Percentiles rank a stretch among this genome's conserved stretches.
These are phyloP conservation scores for Brachypterus glaber DNA, from an alignment of 2,888 invertebrate species.

Conservation along the genomic window DNA sequence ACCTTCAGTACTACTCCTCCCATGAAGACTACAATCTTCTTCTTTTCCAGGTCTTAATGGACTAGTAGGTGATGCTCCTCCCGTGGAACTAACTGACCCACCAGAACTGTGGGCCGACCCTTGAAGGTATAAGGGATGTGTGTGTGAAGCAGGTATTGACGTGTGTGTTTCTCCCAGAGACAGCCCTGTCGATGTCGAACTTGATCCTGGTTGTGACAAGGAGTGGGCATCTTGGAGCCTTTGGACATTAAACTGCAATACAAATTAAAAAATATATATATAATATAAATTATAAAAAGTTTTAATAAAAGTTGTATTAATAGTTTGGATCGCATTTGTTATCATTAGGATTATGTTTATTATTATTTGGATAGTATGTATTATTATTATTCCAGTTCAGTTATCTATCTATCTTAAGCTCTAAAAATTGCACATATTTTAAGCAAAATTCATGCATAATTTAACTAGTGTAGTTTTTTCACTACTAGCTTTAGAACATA, in stretches of 20 bases:
- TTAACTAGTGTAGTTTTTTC: too few species aligned
- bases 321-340: too few species aligned
- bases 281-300: too few species aligned
- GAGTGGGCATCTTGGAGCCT: conserved; percentile 40
- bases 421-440: too few species aligned
- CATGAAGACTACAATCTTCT: conserved; percentile 53
- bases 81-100: conserved; percentile 41
- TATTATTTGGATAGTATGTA: too few species aligned
- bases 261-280: conserved; percentile 7
- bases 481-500: too few species aligned
- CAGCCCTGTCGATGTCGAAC: conserved; percentile 26
- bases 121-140: conserved; percentile 35
- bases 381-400: too few species aligned
- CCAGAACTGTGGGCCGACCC: conserved; percentile 38
- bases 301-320: too few species aligned
- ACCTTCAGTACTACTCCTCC: conserved; percentile 54
- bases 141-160: conserved; percentile 27
- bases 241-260: conserved; percentile 43
- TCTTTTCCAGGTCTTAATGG: conserved; percentile 50
- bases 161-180: conserved; percentile 26
- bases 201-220: conserved; percentile 31
- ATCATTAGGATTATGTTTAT: too few species aligned
- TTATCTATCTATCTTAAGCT: too few species aligned
- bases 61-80: conserved; percentile 39
- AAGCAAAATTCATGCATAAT: too few species aligned